Conservation (phyloP, 2,797 vertebrate species). For the Gila robusta region DNA sequence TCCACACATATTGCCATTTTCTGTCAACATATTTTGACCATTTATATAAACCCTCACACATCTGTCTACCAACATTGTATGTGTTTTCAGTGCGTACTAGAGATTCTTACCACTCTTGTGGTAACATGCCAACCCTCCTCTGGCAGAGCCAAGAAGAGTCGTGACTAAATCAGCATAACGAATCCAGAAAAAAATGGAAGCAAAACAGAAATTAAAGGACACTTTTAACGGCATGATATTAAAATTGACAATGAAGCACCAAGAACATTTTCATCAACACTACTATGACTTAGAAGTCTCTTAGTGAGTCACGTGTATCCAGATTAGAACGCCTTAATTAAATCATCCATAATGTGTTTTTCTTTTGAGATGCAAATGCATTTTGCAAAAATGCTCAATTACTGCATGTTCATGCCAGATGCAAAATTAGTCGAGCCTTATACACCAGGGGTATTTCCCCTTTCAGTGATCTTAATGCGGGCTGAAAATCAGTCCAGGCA, state of each 20-base stretch:
- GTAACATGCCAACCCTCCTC: not conserved
- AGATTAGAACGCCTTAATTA: not conserved
- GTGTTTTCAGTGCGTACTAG: not conserved
- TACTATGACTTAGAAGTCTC: not conserved
- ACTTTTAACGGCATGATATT: conserved; percentile 10
- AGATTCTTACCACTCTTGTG: not conserved
- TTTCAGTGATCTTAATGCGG: conserved; percentile 4
- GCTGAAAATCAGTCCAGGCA: conserved; percentile 27
- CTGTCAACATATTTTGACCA: conserved; percentile 6
- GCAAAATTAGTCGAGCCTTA: conserved; percentile 60
- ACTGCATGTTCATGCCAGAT: conserved; percentile 31
- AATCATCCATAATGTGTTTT: not conserved
- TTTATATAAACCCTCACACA: not conserved
- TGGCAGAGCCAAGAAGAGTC: not conserved
- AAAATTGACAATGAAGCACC: conserved; percentile 27
- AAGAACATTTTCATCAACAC: conserved; percentile 15
- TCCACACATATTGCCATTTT: conserved; percentile 14
- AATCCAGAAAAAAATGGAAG: not conserved
- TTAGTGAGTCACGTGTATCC: not conserved
- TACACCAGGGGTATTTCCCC: not conserved
- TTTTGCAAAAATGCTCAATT: conserved; percentile 16
- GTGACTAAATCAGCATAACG: not conserved
- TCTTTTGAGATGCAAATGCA: not conserved
- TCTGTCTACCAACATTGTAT: not conserved
- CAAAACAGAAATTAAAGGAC: not conserved